Evolutionary conservation across 2,113 vertebrate species (phyloP).

Genomic region (Macrotus californicus): DNA sequence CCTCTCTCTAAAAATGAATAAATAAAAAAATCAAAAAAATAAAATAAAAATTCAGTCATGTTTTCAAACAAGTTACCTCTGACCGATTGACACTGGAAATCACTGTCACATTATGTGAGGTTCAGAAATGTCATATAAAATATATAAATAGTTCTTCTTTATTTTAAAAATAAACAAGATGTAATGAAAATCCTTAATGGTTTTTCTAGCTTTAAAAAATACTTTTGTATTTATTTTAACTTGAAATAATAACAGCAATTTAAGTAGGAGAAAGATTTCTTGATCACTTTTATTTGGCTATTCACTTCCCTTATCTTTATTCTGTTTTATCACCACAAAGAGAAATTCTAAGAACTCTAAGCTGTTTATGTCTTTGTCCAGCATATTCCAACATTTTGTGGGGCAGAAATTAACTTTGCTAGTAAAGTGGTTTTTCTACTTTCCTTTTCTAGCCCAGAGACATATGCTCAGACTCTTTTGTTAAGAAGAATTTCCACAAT

Average conservation of each 20-base stretch:
- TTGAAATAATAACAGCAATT: background rate
- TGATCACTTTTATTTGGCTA: background rate
- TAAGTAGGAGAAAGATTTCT: background rate
- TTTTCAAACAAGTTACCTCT: background rate
- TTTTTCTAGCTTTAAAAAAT: background rate
- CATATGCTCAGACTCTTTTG: background rate
- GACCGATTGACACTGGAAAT: background rate
- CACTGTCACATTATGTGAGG: background rate
- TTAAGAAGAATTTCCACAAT: background rate
- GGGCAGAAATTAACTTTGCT: background rate
- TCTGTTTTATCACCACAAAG: background rate
- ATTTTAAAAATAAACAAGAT: background rate
- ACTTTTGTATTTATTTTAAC: background rate
- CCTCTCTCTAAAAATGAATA: no score
- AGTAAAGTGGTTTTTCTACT: background rate
- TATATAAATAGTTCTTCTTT: background rate
- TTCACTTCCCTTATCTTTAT: background rate
- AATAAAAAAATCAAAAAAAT: no score
- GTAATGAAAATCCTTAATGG: background rate
- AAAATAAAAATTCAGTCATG: background rate
- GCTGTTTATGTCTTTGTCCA: background rate
- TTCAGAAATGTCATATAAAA: background rate
- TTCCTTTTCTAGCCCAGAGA: background rate
- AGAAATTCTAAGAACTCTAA: background rate
- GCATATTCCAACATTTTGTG: background rate